Base-by-base conservation (phyloP, 2,888 invertebrate species). In the Caenorhabditis japonica region DNA sequence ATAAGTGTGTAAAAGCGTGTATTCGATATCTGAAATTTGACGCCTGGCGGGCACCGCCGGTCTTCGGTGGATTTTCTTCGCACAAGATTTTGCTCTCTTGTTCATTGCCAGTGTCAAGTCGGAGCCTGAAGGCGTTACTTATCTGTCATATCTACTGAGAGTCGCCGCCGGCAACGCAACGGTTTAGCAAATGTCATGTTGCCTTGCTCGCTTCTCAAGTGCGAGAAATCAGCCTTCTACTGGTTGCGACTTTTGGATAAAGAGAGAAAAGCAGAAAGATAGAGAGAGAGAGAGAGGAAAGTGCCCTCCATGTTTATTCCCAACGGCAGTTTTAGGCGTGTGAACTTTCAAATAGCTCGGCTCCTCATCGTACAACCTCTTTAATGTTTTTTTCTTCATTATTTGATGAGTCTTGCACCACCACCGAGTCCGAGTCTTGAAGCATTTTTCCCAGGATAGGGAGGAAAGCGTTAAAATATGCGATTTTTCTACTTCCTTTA, bases 241-340 rank as follows among this genome's bases (percentile, higher is more conserved):
- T 33, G 56, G 66, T 56, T 17, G 49, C 34, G 39, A n/a, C n/a
- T n/a, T n/a, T n/a, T n/a, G n/a, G n/a, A n/a, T n/a, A n/a, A n/a
- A n/a, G n/a, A n/a, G n/a, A n/a, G n/a, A n/a, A n/a, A n/a, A n/a
- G n/a, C n/a, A n/a, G n/a, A n/a, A n/a, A n/a, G n/a, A n/a, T n/a
- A n/a, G n/a, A n/a, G n/a, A n/a, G n/a, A n/a, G n/a, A n/a, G n/a
- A n/a, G n/a, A n/a, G n/a, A n/a, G 46, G 46, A 52, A 46, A 39
- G 34, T 30, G 12, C 33, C 51, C 41, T 51, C 55, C 56, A 64
- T 56, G 47, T 52, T 51, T 59, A 70, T 72, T 62, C 72, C 72
- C 72, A 59, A 72, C 59, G 72, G 72, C 72, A 64, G 59, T 64
- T 64, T 64, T 59, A 59, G 47, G 72, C 72, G 72, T 72, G 72